Evolutionary conservation across 2,797 vertebrate species (phyloP).

Genomic region (Bucorvus abyssinicus): DNA sequence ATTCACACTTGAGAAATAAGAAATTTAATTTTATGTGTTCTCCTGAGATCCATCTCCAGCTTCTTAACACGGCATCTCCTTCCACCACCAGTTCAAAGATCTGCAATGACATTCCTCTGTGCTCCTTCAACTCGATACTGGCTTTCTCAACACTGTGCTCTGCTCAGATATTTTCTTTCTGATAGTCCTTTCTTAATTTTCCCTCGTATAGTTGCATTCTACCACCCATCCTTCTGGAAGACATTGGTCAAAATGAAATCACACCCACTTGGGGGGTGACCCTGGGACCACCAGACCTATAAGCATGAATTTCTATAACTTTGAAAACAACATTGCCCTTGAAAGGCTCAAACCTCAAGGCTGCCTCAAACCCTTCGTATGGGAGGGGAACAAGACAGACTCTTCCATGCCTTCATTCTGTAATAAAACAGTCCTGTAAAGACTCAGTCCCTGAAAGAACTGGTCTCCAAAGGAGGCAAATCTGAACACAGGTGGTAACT

Average conservation of each 20-base stretch:
- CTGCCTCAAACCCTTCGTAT: neutral
- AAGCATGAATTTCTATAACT: accelerated
- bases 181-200: neutral
- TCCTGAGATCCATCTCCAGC: neutral
- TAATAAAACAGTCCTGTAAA: neutral
- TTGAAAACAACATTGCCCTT: neutral
- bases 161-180: neutral
- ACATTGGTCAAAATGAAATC: neutral
- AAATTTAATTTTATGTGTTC: neutral
- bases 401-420: neutral
- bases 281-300: neutral
- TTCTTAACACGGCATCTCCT: neutral
- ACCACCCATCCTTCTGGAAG: neutral
- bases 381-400: neutral
- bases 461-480: neutral
- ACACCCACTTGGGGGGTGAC: neutral
- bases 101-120: neutral
- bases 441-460: neutral
- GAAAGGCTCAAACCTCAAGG: neutral
- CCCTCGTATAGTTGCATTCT: neutral
- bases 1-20: neutral
- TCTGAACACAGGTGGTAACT: neutral
- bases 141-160: neutral
- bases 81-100: neutral
- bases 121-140: accelerated